Base-by-base conservation (phyloP, 2,888 invertebrate species). In the Tubulanus polymorphus region DNA sequence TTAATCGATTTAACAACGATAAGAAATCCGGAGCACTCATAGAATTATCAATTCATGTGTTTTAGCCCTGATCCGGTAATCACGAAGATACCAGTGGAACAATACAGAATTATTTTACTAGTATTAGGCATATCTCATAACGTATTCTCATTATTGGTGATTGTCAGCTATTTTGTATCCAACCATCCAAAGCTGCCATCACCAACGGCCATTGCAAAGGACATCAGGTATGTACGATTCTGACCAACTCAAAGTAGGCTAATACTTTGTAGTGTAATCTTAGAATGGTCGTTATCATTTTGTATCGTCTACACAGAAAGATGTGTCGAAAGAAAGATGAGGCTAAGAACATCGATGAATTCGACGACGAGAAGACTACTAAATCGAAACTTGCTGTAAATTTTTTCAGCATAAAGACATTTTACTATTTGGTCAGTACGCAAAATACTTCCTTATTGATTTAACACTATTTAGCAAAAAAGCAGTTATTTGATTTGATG, bases 131-230 rank as follows among this genome's bases (percentile, higher is more conserved):
- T 71, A 3, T 49, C 66, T 0, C 78, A 78, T 59, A 76, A 75
- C 62, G 62, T 74, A 48, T 67, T 75, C 56, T 70, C 69, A 18
- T 54, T 73, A 3, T 63, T 78, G 15, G 72, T 78, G 3, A 67
- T 76, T 47, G 54, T 75, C 57, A 76, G 74, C 54, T 78, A 75
- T 64, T 75, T 77, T 60, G 68, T 78, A 23, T 75, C 76, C 37
- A 77, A 78, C 57, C 74, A 76, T 60, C 77, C 77, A n/a, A 63
- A 73, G 15, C 57, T 75, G 18, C 77, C 77, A 2, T 41, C 41
- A 5, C 41, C 41, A 41, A 8, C 41, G 23, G 20, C 23, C 6
- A 20, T 18, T 18, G 41, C 41, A 23, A 41, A 41, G 23, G 23
- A 41, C 18, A 41, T 41, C 18, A 41, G 41, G 41, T 41, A 41